Conservation (phyloP, 35 echinoderm and acorn worm species). For the Lytechinus pictus region DNA sequence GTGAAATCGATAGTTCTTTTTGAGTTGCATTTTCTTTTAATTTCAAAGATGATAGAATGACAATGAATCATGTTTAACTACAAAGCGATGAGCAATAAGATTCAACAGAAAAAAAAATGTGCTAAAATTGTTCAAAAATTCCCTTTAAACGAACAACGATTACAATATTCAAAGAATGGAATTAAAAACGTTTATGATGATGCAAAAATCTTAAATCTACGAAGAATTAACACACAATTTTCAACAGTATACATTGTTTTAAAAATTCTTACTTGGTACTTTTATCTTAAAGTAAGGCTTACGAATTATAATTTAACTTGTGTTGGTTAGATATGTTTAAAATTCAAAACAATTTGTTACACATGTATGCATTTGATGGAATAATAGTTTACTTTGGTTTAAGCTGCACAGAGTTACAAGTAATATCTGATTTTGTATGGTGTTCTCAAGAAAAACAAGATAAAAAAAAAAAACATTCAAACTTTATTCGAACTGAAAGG, state of each 20-base stretch:
- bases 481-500: too few relatives aligned
- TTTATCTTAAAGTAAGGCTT: slow-evolving; percentile 7
- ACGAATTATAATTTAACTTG: background rate
- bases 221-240: slow-evolving; percentile 14
- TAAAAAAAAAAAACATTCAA: too few relatives aligned
- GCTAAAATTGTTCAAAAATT: background rate
- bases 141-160: background rate
- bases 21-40: slow-evolving; percentile 19
- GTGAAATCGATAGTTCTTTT: background rate
- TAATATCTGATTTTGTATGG: background rate
- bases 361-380: background rate
- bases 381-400: background rate
- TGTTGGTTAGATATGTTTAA: background rate
- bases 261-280: background rate
- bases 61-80: slow-evolving; percentile 8
- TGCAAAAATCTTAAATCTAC: slow-evolving; percentile 13
- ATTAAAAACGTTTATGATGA: background rate
- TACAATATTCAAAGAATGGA: background rate
- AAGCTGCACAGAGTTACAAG: background rate
- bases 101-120: background rate
- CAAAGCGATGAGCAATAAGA: slow-evolving; percentile 11
- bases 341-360: background rate
- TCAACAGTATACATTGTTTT: slow-evolving; percentile 14
- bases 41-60: slow-evolving; percentile 19
- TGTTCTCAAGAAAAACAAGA: too few relatives aligned